Base-by-base conservation (phyloP, 2,797 vertebrate species). In the Chelidonichthys spinosus region DNA sequence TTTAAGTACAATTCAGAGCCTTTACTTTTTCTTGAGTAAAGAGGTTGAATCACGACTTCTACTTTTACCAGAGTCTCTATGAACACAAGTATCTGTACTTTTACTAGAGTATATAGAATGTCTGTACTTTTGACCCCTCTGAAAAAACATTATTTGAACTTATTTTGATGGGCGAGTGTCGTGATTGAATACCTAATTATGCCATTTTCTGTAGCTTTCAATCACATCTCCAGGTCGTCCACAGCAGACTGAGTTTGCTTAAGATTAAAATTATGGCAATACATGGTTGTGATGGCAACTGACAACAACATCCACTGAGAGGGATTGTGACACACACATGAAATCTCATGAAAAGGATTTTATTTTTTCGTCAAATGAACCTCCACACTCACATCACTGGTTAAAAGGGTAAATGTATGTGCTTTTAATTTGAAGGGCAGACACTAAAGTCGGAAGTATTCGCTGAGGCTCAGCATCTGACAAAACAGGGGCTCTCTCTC, bases 351-450 rank as follows among this genome's bases (percentile, higher is more conserved):
- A 18, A 58, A 59, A 46, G 35, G 6, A 0, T 14, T 46, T n/a
- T n/a, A n/a, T 5, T 18, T 11, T 1, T 11, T 7, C 3, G 11
- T 64, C 15, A 33, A 66, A 49, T 8, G 2, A 63, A 15, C 6
- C 13, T 40, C 7, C 7, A 42, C 9, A 53, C n/a, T 33, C 44
- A 36, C 11, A 7, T 2, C 8, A 44, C 3, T 40, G 39, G 0
- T 25, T 18, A 8, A 25, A 9, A 7, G 32, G 0, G 2, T 8
- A 54, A 3, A 50, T 49, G 7, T 7, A 7, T 58, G 63, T 69
- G 70, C 69, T 76, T 82, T 83, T 75, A 86, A 64, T 6, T 64
- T 79, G 77, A 83, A 74, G 40, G 70, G 8, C 13, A 44, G 2
- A 44, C 17, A 33, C 15, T 63, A 14, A 60, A 10, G 4, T 36